Conservation (phyloP, 2,113 vertebrate genomes). For the Amphiprion ocellaris region DNA sequence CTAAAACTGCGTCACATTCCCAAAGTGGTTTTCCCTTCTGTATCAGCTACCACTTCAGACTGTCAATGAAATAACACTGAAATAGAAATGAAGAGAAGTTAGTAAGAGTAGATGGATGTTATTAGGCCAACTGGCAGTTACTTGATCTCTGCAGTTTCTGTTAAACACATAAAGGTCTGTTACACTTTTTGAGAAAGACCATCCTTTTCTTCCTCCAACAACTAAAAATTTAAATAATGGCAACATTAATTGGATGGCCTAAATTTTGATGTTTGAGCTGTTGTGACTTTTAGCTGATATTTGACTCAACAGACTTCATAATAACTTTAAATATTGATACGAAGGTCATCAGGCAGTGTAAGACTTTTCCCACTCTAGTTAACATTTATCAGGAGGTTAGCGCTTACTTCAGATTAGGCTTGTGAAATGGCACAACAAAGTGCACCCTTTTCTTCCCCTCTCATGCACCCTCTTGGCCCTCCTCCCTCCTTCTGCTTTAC, state of each 20-base stretch:
- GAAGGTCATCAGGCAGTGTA: constrained; percentile 44
- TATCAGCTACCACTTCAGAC: constrained; percentile 56
- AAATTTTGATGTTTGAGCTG: neutral
- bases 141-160: constrained; percentile 32
- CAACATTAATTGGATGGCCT: neutral
- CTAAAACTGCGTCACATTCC: constrained; percentile 36
- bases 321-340: constrained; percentile 14
- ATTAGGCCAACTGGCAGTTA: constrained; percentile 48
- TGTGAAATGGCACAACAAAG: constrained; percentile 77
- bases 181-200: neutral
- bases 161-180: constrained; percentile 4
- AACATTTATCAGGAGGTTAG: constrained; percentile 62
- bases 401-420: constrained; percentile 68
- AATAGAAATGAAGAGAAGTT: constrained; percentile 29
- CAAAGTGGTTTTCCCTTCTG: constrained; percentile 19
- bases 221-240: neutral
- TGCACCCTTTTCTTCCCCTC: constrained; percentile 69
- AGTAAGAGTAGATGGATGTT: constrained; percentile 37
- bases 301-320: neutral
- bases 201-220: neutral
- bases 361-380: constrained; percentile 42
- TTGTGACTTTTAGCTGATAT: neutral
- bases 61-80: constrained; percentile 41
- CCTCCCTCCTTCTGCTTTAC: constrained; percentile 76
- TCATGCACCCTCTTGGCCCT: constrained; percentile 74